A percentile compares a stretch with the other conserved stretches of the same genome.
Evolutionary conservation across 2,888 invertebrate genomes (phyloP).

Genomic region (Dexiosoma caninum): DNA sequence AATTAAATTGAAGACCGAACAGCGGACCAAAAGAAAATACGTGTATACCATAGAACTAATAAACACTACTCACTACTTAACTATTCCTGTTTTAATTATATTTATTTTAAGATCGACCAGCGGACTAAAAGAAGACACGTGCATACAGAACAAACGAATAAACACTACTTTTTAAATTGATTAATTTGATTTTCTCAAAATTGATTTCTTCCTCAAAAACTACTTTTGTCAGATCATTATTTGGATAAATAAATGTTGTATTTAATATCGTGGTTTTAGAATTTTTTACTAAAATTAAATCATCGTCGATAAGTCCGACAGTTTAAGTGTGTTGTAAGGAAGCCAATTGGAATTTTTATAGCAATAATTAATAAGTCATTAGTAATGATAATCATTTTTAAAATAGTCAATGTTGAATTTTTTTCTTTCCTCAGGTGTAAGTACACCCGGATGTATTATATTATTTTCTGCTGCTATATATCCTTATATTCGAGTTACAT

Average conservation of each 20-base stretch:
- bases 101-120: too few species aligned
- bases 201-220: conserved; percentile 2
- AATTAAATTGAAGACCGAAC: too few species aligned
- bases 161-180: too few species aligned
- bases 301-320: conserved; percentile 15
- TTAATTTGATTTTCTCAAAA: conserved; percentile 15
- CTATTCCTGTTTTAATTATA: too few species aligned
- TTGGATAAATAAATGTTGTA: background rate
- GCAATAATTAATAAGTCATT: conserved; percentile 24
- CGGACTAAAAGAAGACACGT: too few species aligned
- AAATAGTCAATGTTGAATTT: conserved; percentile 34
- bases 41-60: too few species aligned
- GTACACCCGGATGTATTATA: conserved; percentile 17
- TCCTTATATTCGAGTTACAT: conserved; percentile 10
- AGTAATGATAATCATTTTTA: conserved; percentile 33
- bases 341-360: conserved; percentile 15
- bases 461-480: conserved; percentile 18
- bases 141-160: too few species aligned
- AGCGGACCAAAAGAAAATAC: too few species aligned
- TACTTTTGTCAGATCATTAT: background rate
- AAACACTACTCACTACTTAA: too few species aligned
- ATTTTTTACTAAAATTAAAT: conserved; percentile 29
- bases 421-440: conserved; percentile 16
- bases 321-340: background rate
- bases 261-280: background rate